Base-by-base conservation (phyloP, 2,797 vertebrate genomes). In the Esox masquinongy region DNA sequence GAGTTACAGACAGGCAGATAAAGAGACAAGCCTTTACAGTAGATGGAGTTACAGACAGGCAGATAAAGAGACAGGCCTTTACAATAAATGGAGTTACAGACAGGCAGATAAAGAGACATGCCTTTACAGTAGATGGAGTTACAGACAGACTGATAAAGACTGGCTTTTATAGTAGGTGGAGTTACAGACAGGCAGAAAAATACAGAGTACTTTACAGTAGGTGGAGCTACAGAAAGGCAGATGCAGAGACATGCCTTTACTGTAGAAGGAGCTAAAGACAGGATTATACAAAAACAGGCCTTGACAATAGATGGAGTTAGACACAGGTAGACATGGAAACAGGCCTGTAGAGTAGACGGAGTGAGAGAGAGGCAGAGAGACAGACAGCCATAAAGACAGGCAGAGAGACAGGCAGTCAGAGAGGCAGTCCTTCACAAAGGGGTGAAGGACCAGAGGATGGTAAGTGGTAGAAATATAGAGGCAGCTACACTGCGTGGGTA, bases 321-420 rank as follows among this genome's bases (percentile, higher is more conserved):
- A 39, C 3, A 39, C 36, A 39, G 36, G 36, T 6, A 39, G 36
- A 39, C 7, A 39, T 3, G 7, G 36, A 39, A 6, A 39, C 36
- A 3, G 36, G 36, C 3, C 36, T 39, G 3, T 39, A 43, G 43
- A 43, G n/a, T 19, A 8, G 53, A 22, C 0, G 9, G 53, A 56
- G 53, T 5, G 19, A 22, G 26, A 74, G n/a, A 17, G 74, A 63
- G 11, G 50, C 72, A 76, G 79, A 80, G 77, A 9, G 22, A 11
- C 79, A 74, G 79, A 87, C 80, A 79, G 82, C 82, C 80, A 87
- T 31, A 4, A 22, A 71, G 24, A 5, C 1, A 51, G 88, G 79
- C 34, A 34, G 86, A 80, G 76, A 87, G 86, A 87, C 82, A 87
- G 80, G 84, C 72, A 78, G 6, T 77, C 67, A 84, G 80, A 89